Evolutionary conservation across 2,888 invertebrate genomes (phyloP).

Genomic region (Cetonia aurata): DNA sequence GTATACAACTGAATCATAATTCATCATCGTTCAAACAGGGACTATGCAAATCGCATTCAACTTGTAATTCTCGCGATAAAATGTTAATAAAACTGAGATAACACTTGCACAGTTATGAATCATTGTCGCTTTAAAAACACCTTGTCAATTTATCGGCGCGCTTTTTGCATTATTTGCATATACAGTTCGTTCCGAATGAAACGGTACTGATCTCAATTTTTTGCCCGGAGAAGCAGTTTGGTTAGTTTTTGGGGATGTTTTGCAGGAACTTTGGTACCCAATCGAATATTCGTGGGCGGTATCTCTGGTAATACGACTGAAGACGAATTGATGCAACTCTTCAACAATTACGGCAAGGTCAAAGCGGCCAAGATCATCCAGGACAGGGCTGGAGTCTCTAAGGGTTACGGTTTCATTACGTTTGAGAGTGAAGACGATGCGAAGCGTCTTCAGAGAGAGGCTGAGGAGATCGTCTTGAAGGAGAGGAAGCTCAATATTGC

Average conservation of each 20-base stretch:
- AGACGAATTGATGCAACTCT: constrained; percentile 90
- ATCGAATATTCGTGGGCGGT: constrained; percentile 96
- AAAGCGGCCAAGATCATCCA: constrained; percentile 95
- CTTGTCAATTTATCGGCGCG: too few species aligned
- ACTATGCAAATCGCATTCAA: too few species aligned
- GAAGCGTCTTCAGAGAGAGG: constrained; percentile 78
- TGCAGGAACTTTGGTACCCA: constrained; percentile 88
- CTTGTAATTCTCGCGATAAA: too few species aligned
- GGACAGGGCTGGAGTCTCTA: constrained; percentile 94
- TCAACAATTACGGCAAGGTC: constrained; percentile 90
- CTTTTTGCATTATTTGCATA: too few species aligned
- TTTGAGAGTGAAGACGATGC: constrained; percentile 92
- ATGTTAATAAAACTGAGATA: too few species aligned
- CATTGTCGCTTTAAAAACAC: too few species aligned
- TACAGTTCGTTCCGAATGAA: too few species aligned
- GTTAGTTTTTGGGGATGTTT: not conserved
- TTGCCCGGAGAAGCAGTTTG: not conserved
- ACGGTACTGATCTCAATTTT: too few species aligned
- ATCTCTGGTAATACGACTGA: constrained; percentile 95
- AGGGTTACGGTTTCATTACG: constrained; percentile 89
- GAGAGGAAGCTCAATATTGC: constrained; percentile 89
- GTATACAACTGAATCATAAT: too few species aligned
- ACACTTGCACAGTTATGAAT: too few species aligned
- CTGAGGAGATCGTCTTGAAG: constrained; percentile 81
- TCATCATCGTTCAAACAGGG: too few species aligned